Evolutionary conservation across 2,888 invertebrate genomes (phyloP).

Genomic region (Netelia virgata): DNA sequence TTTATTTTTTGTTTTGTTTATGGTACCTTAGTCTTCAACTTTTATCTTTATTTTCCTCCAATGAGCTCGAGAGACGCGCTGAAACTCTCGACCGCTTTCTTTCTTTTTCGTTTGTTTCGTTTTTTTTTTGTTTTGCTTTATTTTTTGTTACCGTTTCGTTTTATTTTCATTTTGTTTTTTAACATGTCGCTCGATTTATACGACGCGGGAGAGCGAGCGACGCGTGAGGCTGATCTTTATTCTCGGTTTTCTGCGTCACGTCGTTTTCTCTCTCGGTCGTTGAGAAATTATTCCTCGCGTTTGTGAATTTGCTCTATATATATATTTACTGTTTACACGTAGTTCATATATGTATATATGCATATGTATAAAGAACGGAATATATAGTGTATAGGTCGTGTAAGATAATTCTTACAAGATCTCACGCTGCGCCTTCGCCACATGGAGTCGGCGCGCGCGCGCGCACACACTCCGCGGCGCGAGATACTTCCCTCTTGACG

Average conservation of each 20-base stretch:
- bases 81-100: slow-evolving; percentile 8
- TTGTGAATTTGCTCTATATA: slow-evolving; percentile 11
- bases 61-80: slow-evolving; percentile 20
- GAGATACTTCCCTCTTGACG: slow-evolving; percentile 23
- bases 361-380: not conserved
- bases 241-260: slow-evolving; percentile 30
- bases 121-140: not conserved
- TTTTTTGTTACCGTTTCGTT: slow-evolving; percentile 21
- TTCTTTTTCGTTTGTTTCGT: slow-evolving; percentile 27
- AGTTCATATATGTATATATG: not conserved
- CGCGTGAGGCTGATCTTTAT: slow-evolving; percentile 66
- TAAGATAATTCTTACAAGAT: slow-evolving; percentile 24
- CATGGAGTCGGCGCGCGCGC: not conserved
- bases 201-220: slow-evolving; percentile 67
- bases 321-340: not conserved
- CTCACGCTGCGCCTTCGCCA: slow-evolving; percentile 16
- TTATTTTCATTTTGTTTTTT: slow-evolving; percentile 14
- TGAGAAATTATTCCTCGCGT: slow-evolving; percentile 43
- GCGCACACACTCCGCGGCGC: not conserved
- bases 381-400: slow-evolving; percentile 1
- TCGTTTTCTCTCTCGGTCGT: not conserved
- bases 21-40: slow-evolving; percentile 16
- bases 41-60: slow-evolving; percentile 23
- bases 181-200: slow-evolving; percentile 59
- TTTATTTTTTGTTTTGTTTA: slow-evolving; percentile 14